phyloP scores from a whole-genome alignment of 2,888 invertebrate genomes.

The Stenchaetothrips biformis region DNA sequence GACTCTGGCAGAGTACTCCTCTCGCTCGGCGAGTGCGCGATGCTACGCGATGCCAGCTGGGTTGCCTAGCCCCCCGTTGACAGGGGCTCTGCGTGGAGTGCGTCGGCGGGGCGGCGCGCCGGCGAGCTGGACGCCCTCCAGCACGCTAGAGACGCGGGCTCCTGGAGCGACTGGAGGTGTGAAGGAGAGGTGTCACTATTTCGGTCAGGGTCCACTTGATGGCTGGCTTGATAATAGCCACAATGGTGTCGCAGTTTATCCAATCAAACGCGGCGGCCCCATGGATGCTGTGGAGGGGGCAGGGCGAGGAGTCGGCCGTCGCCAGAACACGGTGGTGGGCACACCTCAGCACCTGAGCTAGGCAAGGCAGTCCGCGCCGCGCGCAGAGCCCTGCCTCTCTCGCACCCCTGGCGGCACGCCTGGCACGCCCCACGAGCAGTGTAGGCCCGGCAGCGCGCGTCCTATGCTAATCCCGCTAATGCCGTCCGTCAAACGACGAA shows the following conservation, averaged over 20 bases:
- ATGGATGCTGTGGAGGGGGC: background rate
- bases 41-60: no score
- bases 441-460: background rate
- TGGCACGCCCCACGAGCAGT: background rate
- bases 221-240: background rate
- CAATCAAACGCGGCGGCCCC: background rate
- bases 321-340: no score
- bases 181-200: conserved; percentile 1
- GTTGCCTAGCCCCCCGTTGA: no score
- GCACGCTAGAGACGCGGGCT: no score
- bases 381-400: background rate
- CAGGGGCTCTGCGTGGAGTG: no score
- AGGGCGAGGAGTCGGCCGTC: background rate
- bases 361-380: background rate
- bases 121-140: no score
- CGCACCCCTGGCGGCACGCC: background rate
- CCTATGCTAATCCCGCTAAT: background rate
- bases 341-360: background rate
- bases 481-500: background rate
- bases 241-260: conserved; percentile 10
- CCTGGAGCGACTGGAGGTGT: background rate
- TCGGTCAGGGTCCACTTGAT: conserved; percentile 20
- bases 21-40: no score
- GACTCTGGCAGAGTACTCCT: no score
- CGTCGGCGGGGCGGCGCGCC: no score